phyloP scores from a whole-genome alignment of 1,140 invertebrate genomes.

The Aplysia californica region DNA sequence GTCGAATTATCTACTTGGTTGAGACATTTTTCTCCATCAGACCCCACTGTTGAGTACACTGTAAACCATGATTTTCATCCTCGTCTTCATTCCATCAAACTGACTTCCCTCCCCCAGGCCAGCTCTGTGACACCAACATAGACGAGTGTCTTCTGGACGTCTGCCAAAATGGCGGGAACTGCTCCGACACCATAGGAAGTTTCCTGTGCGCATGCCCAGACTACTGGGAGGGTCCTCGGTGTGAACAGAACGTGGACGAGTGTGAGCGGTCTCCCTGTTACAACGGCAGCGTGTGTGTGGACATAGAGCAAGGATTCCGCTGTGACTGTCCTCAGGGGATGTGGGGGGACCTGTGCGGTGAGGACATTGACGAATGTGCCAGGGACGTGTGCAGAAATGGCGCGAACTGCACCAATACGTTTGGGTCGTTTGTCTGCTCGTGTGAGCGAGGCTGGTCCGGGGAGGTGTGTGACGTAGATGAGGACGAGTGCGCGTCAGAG shows the following conservation, averaged over 20 bases:
- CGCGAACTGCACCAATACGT: slow-evolving; percentile 34
- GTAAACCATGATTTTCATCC: not conserved
- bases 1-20: not conserved
- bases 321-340: slow-evolving; percentile 81
- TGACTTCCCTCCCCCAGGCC: slow-evolving; percentile 6
- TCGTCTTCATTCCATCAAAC: not conserved
- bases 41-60: not conserved
- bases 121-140: slow-evolving; percentile 39
- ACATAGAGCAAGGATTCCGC: slow-evolving; percentile 30
- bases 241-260: slow-evolving; percentile 37
- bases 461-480: slow-evolving; percentile 79
- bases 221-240: slow-evolving; percentile 28
- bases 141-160: slow-evolving; percentile 73
- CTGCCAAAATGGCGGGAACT: slow-evolving; percentile 87
- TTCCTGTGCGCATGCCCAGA: slow-evolving; percentile 81
- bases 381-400: slow-evolving; percentile 42
- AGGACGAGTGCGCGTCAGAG: slow-evolving; percentile 49
- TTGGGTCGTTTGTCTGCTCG: slow-evolving; percentile 71
- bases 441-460: slow-evolving; percentile 93
- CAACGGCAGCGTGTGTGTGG: slow-evolving; percentile 41
- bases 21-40: not conserved
- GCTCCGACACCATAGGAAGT: slow-evolving; percentile 74
- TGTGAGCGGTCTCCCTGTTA: slow-evolving; percentile 42
- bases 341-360: slow-evolving; percentile 30
- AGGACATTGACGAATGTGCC: slow-evolving; percentile 40